Evolutionary conservation across 2,888 invertebrate species (phyloP), one percentile per base, ranked within the genome.

Genomic region (Gortyna flavago): DNA sequence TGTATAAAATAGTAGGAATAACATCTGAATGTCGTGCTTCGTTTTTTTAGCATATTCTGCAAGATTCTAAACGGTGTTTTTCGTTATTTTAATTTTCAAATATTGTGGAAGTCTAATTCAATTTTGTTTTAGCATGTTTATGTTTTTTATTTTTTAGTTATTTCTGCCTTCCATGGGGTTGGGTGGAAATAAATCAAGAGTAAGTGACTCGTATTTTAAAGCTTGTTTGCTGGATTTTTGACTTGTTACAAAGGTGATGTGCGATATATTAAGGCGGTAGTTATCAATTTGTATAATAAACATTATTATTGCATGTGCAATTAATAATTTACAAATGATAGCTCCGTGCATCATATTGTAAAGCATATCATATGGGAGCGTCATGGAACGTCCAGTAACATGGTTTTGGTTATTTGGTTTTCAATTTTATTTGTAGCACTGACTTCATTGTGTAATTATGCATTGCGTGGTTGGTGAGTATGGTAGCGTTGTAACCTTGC

Each of bases 61-160:
- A 75, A 79, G 80, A 75, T 66, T 69, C 41, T 57, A 41, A 80
- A 70, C 69, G 71, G 54, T 75, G 72, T 73, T 64, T 73, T 74
- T 81, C 29, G 66, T 62, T 80, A 75, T 81, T 77, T 77, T 72
- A 70, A 78, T 83, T 79, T 77, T 78, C 41, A 64, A 76, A 75
- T 68, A 64, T 64, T 83, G 59, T 83, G 75, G 78, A 87, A 85
- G 76, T 82, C 83, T 84, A 69, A 81, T 89, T 89, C 88, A 87
- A 87, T 91, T 92, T 91, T 90, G 89, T 92, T 92, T 91, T 91
- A 93, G 92, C 91, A 90, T 93, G 92, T 91, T 93, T 92, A 91
- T 89, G 88, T 90, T 89, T 93, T 93, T 94, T 94, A 92, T 93
- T 96, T 96, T 95, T 95, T 96, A 95, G 96, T 96, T 96, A 92